Percentiles rank a stretch among this genome's conserved stretches.
Conservation (phyloP, 2,888 invertebrate genomes). For the Agriopis aurantiaria region DNA sequence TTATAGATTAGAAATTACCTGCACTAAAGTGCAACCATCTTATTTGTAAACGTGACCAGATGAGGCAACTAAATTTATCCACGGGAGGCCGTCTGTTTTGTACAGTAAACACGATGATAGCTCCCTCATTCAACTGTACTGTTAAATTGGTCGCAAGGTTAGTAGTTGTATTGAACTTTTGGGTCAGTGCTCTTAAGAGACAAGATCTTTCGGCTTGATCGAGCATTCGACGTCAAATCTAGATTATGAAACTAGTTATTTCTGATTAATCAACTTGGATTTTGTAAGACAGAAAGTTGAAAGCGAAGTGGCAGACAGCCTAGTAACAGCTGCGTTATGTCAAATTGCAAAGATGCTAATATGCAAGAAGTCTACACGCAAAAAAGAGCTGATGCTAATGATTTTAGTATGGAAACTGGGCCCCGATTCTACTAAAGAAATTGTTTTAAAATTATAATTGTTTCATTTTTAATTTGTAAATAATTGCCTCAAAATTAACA, state of each 20-base stretch:
- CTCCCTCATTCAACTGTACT: not conserved
- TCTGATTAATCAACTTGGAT: constrained; percentile 15
- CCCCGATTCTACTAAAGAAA: too few relatives aligned
- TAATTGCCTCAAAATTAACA: too few relatives aligned
- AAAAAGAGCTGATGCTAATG: constrained; percentile 27
- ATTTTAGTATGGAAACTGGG: not conserved
- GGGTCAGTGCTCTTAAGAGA: constrained; percentile 11
- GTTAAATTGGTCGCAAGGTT: not conserved
- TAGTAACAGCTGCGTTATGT: constrained; percentile 11
- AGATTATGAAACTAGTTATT: constrained; percentile 31
- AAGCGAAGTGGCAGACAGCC: constrained; percentile 16
- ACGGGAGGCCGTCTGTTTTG: not conserved
- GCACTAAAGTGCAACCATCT: not conserved
- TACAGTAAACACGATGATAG: not conserved
- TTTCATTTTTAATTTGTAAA: too few relatives aligned
- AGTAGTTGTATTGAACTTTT: constrained; percentile 1
- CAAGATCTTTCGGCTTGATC: constrained; percentile 20
- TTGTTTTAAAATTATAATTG: too few relatives aligned
- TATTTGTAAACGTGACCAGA: not conserved
- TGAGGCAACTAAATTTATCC: not conserved
- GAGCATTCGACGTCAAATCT: constrained; percentile 41
- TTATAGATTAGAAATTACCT: not conserved
- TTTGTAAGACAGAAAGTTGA: constrained; percentile 29
- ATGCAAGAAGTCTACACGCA: constrained; percentile 16
- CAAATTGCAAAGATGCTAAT: constrained; percentile 20